Conservation (phyloP, 2,113 vertebrate genomes). For the Carlito syrichta region DNA sequence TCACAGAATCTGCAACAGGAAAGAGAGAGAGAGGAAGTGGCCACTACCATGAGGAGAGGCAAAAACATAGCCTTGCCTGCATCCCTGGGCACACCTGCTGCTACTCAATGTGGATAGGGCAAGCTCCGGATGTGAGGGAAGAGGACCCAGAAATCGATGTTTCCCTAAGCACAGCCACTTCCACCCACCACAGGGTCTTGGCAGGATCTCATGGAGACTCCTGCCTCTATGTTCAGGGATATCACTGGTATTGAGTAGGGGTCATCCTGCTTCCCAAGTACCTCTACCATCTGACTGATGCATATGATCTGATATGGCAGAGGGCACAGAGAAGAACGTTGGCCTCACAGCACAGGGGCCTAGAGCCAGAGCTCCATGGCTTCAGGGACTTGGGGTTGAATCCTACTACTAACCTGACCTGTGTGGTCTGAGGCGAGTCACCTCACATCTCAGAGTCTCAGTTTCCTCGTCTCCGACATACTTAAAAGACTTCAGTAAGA, state of each 20-base stretch:
- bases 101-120: neutral
- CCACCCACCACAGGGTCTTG: neutral
- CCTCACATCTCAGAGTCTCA: neutral
- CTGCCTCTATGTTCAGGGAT: neutral
- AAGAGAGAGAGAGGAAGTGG: neutral
- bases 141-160: neutral
- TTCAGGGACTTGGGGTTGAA: neutral
- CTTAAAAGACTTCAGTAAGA: neutral
- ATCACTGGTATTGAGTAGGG: neutral
- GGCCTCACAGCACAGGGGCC: neutral
- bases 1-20: slow-evolving; percentile 91
- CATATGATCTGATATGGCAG: neutral
- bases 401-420: neutral
- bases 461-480: neutral
- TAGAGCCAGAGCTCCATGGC: neutral
- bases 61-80: neutral
- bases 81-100: neutral
- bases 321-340: neutral
- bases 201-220: neutral
- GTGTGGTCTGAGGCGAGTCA: neutral
- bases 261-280: neutral
- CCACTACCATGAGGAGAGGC: neutral
- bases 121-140: neutral
- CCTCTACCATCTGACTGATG: neutral
- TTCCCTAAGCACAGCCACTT: neutral